Percentiles rank a stretch among this genome's conserved stretches.
These are phyloP conservation scores for Petaurus breviceps DNA, from an alignment of 2,113 vertebrate genomes.

Conservation along the genomic window DNA sequence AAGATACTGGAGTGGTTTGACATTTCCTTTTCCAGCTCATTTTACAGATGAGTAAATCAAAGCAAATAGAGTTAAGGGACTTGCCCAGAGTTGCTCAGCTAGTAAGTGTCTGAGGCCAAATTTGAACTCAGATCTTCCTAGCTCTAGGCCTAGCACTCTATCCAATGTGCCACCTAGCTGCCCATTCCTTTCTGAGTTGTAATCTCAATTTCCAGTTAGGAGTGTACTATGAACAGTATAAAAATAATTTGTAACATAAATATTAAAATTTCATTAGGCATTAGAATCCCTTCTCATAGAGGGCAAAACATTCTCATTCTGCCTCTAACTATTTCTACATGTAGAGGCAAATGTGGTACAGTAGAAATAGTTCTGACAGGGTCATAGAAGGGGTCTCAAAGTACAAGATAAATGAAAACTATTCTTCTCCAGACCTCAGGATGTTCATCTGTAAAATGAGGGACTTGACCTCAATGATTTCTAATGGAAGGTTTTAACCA, in stretches of 20 bases:
- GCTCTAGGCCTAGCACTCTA: no score
- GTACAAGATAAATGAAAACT: no score
- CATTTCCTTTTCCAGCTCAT: no score
- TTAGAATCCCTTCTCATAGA: background rate
- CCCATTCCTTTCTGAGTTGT: background rate
- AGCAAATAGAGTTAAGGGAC: no score
- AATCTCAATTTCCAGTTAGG: background rate
- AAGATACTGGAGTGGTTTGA: no score
- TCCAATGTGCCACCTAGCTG: background rate
- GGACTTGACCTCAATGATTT: background rate
- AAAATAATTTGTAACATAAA: background rate
- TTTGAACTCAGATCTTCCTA: no score
- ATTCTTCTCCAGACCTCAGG: background rate
- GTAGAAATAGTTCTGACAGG: no score
- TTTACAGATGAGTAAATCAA: no score
- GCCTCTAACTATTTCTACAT: background rate
- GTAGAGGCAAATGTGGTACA: no score
- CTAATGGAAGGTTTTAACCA: background rate
- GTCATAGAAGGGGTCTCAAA: no score
- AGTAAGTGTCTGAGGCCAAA: no score
- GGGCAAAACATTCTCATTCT: background rate
- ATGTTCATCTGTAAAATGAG: background rate
- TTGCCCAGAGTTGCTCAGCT: no score
- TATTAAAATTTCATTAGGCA: slow-evolving; percentile 41
- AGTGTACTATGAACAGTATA: background rate